phyloP scores from a whole-genome alignment of 1,140 invertebrate genomes.

The Eupeodes corollae region DNA sequence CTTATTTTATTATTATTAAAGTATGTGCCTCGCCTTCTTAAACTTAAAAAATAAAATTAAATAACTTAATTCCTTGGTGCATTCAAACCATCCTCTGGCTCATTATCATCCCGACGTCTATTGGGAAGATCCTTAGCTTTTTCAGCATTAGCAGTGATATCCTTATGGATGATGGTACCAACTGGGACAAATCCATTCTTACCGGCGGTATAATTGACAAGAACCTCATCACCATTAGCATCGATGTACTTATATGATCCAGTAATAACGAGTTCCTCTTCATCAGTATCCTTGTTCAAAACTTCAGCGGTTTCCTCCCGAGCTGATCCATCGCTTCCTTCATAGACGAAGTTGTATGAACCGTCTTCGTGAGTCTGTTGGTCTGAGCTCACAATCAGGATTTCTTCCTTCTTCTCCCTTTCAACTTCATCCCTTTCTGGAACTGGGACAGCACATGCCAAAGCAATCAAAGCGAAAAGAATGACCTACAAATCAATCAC shows the following conservation, averaged over 20 bases:
- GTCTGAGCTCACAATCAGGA: no score
- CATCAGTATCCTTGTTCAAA: constrained; percentile 12
- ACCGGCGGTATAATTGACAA: constrained; percentile 29
- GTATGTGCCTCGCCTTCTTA: no score
- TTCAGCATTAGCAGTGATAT: constrained; percentile 23
- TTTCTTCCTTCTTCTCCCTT: no score
- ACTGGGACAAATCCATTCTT: constrained; percentile 28
- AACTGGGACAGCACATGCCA: no score
- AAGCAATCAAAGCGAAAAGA: no score
- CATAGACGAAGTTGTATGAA: constrained; percentile 11
- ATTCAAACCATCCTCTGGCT: no score
- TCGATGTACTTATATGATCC: constrained; percentile 29
- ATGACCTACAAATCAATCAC: no score
- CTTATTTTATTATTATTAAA: no score
- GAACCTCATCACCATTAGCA: constrained; percentile 16
- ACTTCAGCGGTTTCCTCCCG: constrained; percentile 15
- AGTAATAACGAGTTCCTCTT: constrained; percentile 20
- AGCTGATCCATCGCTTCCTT: constrained; percentile 16
- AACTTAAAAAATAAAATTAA: no score
- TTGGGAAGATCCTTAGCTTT: constrained; percentile 28
- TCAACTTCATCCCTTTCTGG: no score
- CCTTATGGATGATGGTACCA: constrained; percentile 18
- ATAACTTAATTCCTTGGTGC: no score
- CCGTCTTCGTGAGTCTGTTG: constrained; percentile 9
- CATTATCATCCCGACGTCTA: no score